Evolutionary conservation across 2,888 invertebrate genomes (phyloP).

Genomic region (Gasteruption jaculator): DNA sequence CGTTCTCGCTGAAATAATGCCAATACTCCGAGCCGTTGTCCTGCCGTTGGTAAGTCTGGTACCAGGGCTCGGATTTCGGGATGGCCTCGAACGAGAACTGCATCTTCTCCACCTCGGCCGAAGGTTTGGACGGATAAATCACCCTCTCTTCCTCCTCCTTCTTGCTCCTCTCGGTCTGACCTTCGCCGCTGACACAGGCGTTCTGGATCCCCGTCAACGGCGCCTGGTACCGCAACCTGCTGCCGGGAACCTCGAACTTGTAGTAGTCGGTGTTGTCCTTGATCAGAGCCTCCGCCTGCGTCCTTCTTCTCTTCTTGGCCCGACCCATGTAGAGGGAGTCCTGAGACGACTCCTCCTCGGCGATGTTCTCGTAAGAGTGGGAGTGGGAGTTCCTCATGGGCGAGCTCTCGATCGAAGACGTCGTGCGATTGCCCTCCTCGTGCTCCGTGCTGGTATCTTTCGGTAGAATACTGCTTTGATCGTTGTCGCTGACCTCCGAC

Average conservation of each 20-base stretch:
- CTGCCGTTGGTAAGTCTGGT: conserved; percentile 71
- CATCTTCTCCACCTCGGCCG: conserved; percentile 57
- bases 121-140: conserved; percentile 47
- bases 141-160: conserved; percentile 26
- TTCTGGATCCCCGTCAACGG: conserved; percentile 47
- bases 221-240: conserved; percentile 52
- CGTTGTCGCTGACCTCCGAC: conserved; percentile 57
- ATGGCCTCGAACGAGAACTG: conserved; percentile 73
- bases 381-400: conserved; percentile 32
- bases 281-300: conserved; percentile 58
- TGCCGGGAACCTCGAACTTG: conserved; percentile 53
- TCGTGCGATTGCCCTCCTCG: conserved; percentile 21
- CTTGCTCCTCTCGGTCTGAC: conserved; percentile 14
- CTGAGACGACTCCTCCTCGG: conserved; percentile 47
- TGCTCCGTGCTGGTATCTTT: conserved; percentile 44
- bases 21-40: conserved; percentile 66
- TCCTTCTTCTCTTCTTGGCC: conserved; percentile 51
- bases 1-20: conserved; percentile 58
- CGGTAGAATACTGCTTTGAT: conserved; percentile 40
- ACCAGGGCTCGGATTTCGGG: conserved; percentile 74
- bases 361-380: too few relatives aligned
- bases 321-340: conserved; percentile 37
- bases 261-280: conserved; percentile 61
- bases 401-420: conserved; percentile 20
- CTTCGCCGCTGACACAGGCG: conserved; percentile 45